Percentiles rank a stretch among this genome's conserved stretches.
These are phyloP conservation scores for Alectura lathami DNA, from an alignment of 2,113 vertebrate genomes.

Conservation along the genomic window DNA sequence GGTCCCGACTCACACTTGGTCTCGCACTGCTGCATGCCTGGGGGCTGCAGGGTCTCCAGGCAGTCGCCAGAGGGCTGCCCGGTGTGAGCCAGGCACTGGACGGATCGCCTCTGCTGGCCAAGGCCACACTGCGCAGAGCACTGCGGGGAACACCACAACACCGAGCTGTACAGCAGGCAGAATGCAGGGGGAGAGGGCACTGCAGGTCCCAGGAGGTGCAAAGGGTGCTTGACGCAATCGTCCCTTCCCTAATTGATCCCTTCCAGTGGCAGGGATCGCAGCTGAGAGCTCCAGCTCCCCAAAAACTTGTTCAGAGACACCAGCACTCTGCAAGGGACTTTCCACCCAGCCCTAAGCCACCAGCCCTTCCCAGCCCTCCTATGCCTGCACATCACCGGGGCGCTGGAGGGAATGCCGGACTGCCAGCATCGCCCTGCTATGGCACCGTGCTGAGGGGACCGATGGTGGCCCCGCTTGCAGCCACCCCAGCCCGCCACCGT, in stretches of 20 bases:
- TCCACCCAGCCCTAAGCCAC: neutral
- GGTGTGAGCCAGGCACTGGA: constrained; percentile 88
- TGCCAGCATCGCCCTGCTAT: fast-evolving
- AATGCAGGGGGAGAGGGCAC: fast-evolving
- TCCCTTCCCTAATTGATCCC: neutral
- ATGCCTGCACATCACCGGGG: fast-evolving
- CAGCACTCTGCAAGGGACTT: fast-evolving
- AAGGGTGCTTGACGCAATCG: neutral
- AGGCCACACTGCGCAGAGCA: constrained; percentile 91
- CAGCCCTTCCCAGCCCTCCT: neutral
- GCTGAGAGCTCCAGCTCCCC: too few species aligned
- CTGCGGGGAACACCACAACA: constrained; percentile 63
- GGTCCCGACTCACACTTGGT: constrained; percentile 88
- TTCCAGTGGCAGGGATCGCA: neutral
- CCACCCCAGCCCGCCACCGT: neutral
- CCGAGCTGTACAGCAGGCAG: neutral
- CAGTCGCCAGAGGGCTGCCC: constrained; percentile 88
- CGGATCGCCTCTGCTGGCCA: constrained; percentile 90
- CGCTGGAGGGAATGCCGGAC: neutral
- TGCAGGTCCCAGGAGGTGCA: neutral
- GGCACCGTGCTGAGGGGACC: fast-evolving
- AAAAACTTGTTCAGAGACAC: too few species aligned
- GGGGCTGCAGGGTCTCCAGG: constrained; percentile 83
- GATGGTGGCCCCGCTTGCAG: neutral
- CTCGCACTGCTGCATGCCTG: constrained; percentile 90